Percentiles rank a stretch among this genome's conserved stretches.
Evolutionary conservation across 1,140 invertebrate species (phyloP).

Genomic region (Tyrophagus putrescentiae): DNA sequence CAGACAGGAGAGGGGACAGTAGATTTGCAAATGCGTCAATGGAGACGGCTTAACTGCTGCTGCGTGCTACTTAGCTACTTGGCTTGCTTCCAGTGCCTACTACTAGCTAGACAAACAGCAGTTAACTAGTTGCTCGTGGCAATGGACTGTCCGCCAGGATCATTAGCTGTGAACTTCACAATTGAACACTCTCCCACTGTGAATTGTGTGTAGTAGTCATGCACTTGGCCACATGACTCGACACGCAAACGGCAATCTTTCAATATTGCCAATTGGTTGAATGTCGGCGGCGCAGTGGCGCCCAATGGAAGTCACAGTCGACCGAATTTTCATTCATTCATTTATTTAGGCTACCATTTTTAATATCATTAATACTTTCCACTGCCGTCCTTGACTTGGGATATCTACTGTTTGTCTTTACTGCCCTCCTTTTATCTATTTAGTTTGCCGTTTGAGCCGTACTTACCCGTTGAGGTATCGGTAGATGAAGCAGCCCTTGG

Average conservation of each 20-base stretch:
- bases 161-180: too few relatives aligned
- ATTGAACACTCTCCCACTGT: too few relatives aligned
- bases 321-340: not conserved
- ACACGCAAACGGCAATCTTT: too few relatives aligned
- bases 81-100: too few relatives aligned
- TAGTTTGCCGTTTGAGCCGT: constrained; percentile 17
- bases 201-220: too few relatives aligned
- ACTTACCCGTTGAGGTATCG: constrained; percentile 55
- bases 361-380: not conserved
- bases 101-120: too few relatives aligned
- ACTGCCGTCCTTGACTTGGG: not conserved
- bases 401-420: not conserved
- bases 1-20: not conserved
- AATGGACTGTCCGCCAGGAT: too few relatives aligned
- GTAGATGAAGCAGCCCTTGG: constrained; percentile 21
- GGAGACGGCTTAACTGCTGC: not conserved
- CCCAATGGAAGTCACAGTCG: too few relatives aligned
- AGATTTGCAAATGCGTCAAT: not conserved
- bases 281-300: too few relatives aligned
- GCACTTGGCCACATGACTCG: too few relatives aligned
- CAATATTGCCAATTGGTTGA: too few relatives aligned
- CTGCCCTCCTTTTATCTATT: constrained; percentile 3
- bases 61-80: not conserved
- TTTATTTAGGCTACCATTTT: not conserved
- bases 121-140: too few relatives aligned